Percentiles rank a stretch among this genome's conserved stretches.
Evolutionary conservation across 2,888 invertebrate species (phyloP).

Genomic region (Steinernema hermaphroditum): DNA sequence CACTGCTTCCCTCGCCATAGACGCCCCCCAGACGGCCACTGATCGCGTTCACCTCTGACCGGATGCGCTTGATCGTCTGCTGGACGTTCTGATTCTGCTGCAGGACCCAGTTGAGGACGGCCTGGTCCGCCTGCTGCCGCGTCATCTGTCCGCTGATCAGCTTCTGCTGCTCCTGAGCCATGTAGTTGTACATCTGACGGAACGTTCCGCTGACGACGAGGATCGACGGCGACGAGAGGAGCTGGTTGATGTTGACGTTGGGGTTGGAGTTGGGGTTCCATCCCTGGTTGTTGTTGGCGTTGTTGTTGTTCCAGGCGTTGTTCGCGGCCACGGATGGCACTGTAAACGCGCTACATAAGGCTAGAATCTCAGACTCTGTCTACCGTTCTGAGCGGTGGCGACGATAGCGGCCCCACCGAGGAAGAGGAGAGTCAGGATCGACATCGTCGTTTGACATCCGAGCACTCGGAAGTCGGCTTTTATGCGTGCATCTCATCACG

Average conservation of each 20-base stretch:
- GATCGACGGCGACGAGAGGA: not conserved
- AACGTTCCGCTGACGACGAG: not conserved
- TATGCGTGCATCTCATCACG: not conserved
- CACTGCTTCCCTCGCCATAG: not conserved
- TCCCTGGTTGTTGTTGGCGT: not conserved
- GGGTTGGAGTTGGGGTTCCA: not conserved
- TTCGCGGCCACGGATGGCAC: not conserved
- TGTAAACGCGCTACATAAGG: not conserved
- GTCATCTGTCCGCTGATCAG: not conserved
- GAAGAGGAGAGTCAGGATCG: not conserved
- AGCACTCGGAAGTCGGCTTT: not conserved
- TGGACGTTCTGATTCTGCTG: not conserved
- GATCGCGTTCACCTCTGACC: not conserved
- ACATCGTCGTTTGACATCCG: slow-evolving; percentile 7
- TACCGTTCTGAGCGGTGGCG: not conserved
- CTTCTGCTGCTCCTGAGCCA: not conserved
- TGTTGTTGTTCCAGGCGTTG: not conserved
- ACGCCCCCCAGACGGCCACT: not conserved
- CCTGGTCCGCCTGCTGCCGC: slow-evolving; percentile 3
- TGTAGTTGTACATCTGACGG: slow-evolving; percentile 13
- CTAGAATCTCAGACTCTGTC: not conserved
- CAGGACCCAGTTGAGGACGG: not conserved
- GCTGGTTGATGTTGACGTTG: not conserved
- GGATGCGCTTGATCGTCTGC: not conserved
- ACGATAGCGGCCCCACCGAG: not conserved